Conservation (phyloP, 2,888 invertebrate genomes). For the Rhopalosiphum nymphaeae region DNA sequence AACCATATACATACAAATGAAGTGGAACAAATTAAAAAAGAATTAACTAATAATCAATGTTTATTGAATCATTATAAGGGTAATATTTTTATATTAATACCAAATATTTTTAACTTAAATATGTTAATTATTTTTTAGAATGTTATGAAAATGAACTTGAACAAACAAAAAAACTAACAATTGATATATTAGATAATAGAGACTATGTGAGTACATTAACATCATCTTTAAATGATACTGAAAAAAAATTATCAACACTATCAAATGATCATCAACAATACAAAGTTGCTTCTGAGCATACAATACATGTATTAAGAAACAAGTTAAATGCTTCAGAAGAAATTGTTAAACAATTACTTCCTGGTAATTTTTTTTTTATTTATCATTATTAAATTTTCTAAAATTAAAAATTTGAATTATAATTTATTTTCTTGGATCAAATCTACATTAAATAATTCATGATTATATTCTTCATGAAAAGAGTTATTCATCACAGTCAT, state of each 20-base stretch:
- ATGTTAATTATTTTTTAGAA: neutral
- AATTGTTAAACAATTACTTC: constrained; percentile 54
- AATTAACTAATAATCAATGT: constrained; percentile 8
- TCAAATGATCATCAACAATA: constrained; percentile 41
- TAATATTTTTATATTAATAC: neutral
- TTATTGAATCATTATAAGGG: constrained; percentile 61
- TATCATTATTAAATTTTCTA: neutral
- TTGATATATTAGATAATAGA: constrained; percentile 28
- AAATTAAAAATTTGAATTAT: neutral
- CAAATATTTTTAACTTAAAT: neutral
- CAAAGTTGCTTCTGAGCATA: constrained; percentile 3
- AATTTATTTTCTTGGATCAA: neutral
- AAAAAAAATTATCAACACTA: neutral
- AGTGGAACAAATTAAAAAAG: constrained; percentile 36
- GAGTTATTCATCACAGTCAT: neutral
- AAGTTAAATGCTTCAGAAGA: constrained; percentile 58
- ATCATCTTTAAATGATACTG: constrained; percentile 8
- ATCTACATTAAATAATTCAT: neutral
- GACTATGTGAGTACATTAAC: constrained; percentile 37
- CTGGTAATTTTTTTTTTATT: constrained; percentile 37
- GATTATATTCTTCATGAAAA: neutral
- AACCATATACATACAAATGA: constrained; percentile 35
- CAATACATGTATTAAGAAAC: neutral
- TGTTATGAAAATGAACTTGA: constrained; percentile 50
- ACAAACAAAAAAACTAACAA: constrained; percentile 29